Evolutionary conservation across 2,113 vertebrate genomes (phyloP).

Genomic region (Neogale vison): DNA sequence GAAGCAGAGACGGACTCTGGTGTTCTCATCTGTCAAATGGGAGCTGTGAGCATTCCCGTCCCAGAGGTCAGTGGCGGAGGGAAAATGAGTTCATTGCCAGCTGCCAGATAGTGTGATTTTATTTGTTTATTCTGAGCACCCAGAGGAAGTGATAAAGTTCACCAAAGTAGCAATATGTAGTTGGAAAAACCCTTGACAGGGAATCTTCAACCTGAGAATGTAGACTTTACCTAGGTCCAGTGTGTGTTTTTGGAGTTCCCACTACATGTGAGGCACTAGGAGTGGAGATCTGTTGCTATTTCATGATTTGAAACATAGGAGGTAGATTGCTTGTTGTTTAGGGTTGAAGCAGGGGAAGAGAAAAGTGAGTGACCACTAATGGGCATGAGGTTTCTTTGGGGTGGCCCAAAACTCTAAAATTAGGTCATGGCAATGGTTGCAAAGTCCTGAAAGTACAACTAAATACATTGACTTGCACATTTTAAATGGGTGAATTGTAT

Average conservation of each 20-base stretch:
- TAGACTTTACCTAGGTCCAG: not conserved
- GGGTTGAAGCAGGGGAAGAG: not conserved
- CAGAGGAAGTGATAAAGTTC: not conserved
- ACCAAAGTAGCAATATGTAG: not conserved
- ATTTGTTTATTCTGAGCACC: not conserved
- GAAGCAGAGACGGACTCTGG: not conserved
- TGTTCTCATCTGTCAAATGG: not conserved
- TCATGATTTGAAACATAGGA: not conserved
- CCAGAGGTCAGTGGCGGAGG: not conserved
- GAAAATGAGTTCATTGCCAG: not conserved
- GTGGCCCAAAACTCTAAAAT: not conserved
- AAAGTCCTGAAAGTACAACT: not conserved
- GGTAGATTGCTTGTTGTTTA: not conserved
- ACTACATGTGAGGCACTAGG: not conserved
- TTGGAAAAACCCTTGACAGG: not conserved
- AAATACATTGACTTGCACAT: not conserved
- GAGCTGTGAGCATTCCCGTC: not conserved
- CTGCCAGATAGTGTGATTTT: not conserved
- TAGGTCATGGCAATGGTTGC: not conserved
- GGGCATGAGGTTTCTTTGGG: not conserved
- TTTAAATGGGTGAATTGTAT: not conserved
- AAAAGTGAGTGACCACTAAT: not conserved
- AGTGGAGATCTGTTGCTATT: not conserved
- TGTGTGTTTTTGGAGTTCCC: not conserved
- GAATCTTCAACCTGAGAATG: not conserved